These are phyloP conservation scores for Caerostris darwini DNA, from an alignment of 1,140 invertebrate genomes.

Conservation along the genomic window DNA sequence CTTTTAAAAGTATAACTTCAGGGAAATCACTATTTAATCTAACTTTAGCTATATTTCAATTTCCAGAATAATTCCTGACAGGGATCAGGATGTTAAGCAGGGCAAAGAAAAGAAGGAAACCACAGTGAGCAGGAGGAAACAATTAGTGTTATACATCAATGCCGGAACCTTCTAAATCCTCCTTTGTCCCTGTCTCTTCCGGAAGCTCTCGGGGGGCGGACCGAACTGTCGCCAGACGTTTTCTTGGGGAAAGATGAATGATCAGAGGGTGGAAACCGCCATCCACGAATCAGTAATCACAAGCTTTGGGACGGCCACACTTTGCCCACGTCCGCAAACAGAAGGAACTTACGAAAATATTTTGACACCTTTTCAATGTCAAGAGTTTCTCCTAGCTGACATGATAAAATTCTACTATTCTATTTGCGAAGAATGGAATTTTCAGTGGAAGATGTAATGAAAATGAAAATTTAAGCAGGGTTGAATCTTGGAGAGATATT, in stretches of 20 bases:
- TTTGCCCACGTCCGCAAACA: neutral
- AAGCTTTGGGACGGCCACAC: neutral
- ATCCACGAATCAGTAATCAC: neutral
- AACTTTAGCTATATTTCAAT: neutral
- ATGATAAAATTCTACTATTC: neutral
- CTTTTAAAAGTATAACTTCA: too few species aligned
- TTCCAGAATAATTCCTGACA: neutral
- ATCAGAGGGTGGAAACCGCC: neutral
- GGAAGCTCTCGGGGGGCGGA: neutral
- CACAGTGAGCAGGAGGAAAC: neutral
- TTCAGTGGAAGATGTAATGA: too few species aligned
- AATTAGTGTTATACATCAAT: slow-evolving; percentile 37
- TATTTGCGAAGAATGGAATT: too few species aligned
- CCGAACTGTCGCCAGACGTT: neutral
- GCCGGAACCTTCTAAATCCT: neutral
- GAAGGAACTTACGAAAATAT: neutral
- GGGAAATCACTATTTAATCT: neutral
- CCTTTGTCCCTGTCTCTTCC: slow-evolving; percentile 19
- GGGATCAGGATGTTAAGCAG: neutral
- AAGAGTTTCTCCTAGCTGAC: neutral
- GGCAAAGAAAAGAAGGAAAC: neutral
- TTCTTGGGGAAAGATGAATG: slow-evolving; percentile 27
- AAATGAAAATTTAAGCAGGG: too few species aligned
- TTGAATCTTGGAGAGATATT: too few species aligned
- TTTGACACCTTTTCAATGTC: neutral